Percentiles rank a stretch among this genome's conserved stretches.
Conservation (phyloP, 2,113 vertebrate genomes). For the Garra rufa region DNA sequence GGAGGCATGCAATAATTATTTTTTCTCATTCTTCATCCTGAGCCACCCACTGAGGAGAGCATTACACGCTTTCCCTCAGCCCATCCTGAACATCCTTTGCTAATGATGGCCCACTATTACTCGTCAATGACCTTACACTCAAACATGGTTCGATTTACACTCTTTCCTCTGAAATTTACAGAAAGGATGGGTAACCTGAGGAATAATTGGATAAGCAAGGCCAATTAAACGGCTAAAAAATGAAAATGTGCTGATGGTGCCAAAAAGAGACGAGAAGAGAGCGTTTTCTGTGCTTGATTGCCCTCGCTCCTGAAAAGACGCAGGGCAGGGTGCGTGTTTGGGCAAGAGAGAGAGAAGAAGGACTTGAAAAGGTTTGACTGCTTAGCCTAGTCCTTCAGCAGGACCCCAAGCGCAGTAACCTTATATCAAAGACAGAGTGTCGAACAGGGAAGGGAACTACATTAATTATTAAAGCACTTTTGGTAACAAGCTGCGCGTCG, state of each 20-base stretch:
- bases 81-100: slow-evolving; percentile 38
- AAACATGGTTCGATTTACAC: slow-evolving; percentile 24
- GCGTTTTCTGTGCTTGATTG: slow-evolving; percentile 52
- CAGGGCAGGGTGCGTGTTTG: slow-evolving; percentile 55
- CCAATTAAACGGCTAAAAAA: slow-evolving; percentile 43
- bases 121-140: slow-evolving; percentile 48
- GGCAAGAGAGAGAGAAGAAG: slow-evolving; percentile 54
- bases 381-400: slow-evolving; percentile 68
- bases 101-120: slow-evolving; percentile 52
- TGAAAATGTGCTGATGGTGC: slow-evolving; percentile 55
- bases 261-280: slow-evolving; percentile 42
- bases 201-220: slow-evolving; percentile 39
- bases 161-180: slow-evolving; percentile 44
- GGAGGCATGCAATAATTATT: slow-evolving; percentile 43
- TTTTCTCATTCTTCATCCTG: slow-evolving; percentile 39
- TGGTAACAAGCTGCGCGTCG: slow-evolving; percentile 75
- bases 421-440: slow-evolving; percentile 79
- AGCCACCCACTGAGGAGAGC: slow-evolving; percentile 39
- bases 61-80: slow-evolving; percentile 13
- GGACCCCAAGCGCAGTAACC: slow-evolving; percentile 74
- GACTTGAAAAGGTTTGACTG: slow-evolving; percentile 66
- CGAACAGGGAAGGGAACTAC: slow-evolving; percentile 72
- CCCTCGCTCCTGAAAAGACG: slow-evolving; percentile 51
- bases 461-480: slow-evolving; percentile 78
- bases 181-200: slow-evolving; percentile 43